Evolutionary conservation across 2,888 invertebrate genomes (phyloP).

Genomic region (Tuberolachnus salignus): DNA sequence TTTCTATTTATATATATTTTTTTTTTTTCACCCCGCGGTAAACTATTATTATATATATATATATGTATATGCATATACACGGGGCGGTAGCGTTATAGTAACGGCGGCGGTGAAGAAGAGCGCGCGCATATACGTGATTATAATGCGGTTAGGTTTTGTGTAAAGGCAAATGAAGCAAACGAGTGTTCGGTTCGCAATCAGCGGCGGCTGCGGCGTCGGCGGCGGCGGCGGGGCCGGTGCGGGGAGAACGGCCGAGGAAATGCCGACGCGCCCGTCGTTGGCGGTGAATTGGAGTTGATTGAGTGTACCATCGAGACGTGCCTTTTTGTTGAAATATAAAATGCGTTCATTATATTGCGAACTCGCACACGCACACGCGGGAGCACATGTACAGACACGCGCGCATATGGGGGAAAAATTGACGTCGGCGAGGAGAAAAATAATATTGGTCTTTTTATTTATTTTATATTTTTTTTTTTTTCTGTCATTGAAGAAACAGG

Average conservation of each 20-base stretch:
- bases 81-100: not conserved
- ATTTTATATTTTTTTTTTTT: not conserved
- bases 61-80: not conserved
- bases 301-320: conserved; percentile 57
- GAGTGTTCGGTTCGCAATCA: conserved; percentile 56
- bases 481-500: conserved; percentile 31
- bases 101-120: conserved; percentile 26
- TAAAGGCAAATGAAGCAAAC: conserved; percentile 56
- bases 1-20: not conserved
- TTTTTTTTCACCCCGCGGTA: not conserved
- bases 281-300: conserved; percentile 55
- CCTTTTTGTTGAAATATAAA: conserved; percentile 56
- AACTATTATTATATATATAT: not conserved
- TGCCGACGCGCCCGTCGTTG: conserved; percentile 42
- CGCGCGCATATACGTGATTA: conserved; percentile 52
- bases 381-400: not conserved
- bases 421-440: conserved; percentile 29
- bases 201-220: too few species aligned
- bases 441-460: conserved; percentile 51
- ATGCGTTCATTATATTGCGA: conserved; percentile 55
- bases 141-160: conserved; percentile 54
- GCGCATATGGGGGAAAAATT: conserved; percentile 37
- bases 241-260: conserved; percentile 46
- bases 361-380: conserved; percentile 7
- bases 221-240: too few species aligned